These are phyloP conservation scores for Ichneumon xanthorius DNA, from an alignment of 2,888 invertebrate species.

Conservation along the genomic window DNA sequence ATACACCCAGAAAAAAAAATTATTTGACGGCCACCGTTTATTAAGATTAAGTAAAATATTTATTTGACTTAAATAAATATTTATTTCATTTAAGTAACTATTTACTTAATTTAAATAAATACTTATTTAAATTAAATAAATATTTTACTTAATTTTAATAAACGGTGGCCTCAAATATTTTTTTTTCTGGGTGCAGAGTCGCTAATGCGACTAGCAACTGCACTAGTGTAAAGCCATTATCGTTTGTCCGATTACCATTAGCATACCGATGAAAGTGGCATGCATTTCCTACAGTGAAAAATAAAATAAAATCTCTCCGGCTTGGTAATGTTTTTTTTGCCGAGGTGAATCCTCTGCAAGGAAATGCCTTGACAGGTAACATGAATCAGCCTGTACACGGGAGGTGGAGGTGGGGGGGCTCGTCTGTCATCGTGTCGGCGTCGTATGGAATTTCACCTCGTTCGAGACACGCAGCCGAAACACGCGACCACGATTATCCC, in stretches of 20 bases:
- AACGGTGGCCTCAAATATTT: no score
- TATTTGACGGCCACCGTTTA: no score
- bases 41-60: no score
- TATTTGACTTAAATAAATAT: no score
- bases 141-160: no score
- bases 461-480: slow-evolving; percentile 55
- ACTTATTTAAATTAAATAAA: no score
- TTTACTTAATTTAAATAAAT: no score
- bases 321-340: background rate
- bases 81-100: no score
- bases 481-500: slow-evolving; percentile 53
- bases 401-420: slow-evolving; percentile 2
- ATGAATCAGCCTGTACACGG: slow-evolving; percentile 21
- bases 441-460: slow-evolving; percentile 49
- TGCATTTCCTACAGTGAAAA: background rate
- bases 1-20: no score
- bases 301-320: background rate
- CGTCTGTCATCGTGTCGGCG: slow-evolving; percentile 50
- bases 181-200: no score
- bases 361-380: slow-evolving; percentile 30
- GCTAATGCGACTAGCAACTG: background rate
- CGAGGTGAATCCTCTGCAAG: background rate
- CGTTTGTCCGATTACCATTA: background rate
- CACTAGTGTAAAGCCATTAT: no score
- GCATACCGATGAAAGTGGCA: background rate